Evolutionary conservation across 2,888 invertebrate species (phyloP).

Genomic region (Protophormia terraenovae): DNA sequence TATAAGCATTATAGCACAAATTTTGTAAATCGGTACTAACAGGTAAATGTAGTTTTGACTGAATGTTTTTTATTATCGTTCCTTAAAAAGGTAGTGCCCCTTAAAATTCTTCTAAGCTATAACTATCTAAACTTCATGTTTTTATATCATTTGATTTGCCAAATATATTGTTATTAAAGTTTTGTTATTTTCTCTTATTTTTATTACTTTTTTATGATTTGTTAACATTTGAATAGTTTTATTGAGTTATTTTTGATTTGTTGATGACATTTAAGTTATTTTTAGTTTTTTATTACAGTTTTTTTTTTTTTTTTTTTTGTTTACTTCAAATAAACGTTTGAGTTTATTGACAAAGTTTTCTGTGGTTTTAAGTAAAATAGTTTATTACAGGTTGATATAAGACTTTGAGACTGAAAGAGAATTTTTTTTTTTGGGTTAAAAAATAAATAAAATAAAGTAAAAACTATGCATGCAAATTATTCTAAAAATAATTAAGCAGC

Average conservation of each 20-base stretch:
- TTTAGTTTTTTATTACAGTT: background rate
- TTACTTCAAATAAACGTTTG: background rate
- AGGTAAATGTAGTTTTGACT: too few relatives aligned
- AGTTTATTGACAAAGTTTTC: slow-evolving; percentile 52
- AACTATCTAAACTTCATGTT: background rate
- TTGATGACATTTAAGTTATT: slow-evolving; percentile 34
- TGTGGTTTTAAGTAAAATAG: slow-evolving; percentile 33
- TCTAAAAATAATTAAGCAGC: too few relatives aligned
- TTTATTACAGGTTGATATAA: slow-evolving; percentile 35
- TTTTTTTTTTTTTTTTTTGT: background rate
- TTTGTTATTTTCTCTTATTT: background rate
- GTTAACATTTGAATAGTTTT: slow-evolving; percentile 29
- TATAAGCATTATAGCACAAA: too few relatives aligned
- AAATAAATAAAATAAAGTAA: too few relatives aligned
- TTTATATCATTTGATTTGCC: background rate
- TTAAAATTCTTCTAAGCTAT: background rate
- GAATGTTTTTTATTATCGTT: too few relatives aligned
- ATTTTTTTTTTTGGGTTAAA: background rate
- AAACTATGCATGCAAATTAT: too few relatives aligned
- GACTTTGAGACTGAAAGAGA: background rate
- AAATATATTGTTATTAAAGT: background rate
- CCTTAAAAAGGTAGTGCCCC: background rate
- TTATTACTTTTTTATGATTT: background rate
- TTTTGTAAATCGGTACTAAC: too few relatives aligned
- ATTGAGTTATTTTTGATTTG: slow-evolving; percentile 15